phyloP scores from a whole-genome alignment of 2,113 vertebrate genomes.

The Haemorhous mexicanus region DNA sequence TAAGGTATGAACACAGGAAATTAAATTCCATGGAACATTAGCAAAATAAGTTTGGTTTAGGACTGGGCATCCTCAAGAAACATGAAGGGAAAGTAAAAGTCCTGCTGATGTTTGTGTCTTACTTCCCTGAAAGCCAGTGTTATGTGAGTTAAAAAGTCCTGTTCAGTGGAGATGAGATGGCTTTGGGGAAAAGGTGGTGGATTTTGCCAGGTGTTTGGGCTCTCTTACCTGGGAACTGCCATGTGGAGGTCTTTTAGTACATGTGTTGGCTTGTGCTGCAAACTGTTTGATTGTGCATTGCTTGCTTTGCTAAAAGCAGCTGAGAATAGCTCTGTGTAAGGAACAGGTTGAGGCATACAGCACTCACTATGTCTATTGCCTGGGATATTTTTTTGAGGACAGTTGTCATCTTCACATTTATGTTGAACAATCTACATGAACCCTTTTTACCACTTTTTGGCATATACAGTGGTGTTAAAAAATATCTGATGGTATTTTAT shows the following conservation, averaged over 20 bases:
- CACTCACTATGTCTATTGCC: not conserved
- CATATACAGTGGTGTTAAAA: not conserved
- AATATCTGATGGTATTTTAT: not conserved
- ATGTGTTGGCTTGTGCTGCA: fast-evolving
- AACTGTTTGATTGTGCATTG: not conserved
- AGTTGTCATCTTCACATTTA: not conserved
- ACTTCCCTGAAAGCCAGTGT: not conserved
- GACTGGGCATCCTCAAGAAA: not conserved
- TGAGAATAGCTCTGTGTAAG: not conserved
- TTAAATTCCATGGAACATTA: not conserved
- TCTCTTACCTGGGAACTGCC: not conserved
- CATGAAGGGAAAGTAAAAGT: not conserved
- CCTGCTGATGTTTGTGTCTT: not conserved
- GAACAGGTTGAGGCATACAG: not conserved
- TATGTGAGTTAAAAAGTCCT: not conserved
- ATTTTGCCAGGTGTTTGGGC: not conserved
- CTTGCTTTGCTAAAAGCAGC: not conserved
- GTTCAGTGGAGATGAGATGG: not conserved
- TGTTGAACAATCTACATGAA: not conserved
- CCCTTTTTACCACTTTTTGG: not conserved
- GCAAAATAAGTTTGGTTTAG: not conserved
- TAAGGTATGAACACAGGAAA: not conserved
- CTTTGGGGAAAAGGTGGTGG: not conserved
- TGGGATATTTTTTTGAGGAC: not conserved
- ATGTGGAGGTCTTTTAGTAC: not conserved